Evolutionary conservation across 2,797 vertebrate species (phyloP), one percentile per base, ranked within the genome.

Genomic region (Scarus forsteni): DNA sequence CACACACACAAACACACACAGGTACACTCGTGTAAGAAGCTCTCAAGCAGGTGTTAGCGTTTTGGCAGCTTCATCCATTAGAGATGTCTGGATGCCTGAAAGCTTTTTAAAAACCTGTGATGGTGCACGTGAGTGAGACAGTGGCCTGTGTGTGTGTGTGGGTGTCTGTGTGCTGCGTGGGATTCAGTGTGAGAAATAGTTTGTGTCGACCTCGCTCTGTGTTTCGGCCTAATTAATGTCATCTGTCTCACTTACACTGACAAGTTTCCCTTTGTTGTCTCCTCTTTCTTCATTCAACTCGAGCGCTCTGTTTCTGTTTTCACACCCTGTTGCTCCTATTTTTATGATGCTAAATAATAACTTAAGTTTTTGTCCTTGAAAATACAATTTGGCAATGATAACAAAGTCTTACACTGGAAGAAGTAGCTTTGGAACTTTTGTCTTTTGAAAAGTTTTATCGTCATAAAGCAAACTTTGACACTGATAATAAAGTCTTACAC

Each of bases 141-240:
- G 14, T 3, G 36, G 52, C 45, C 8, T 67, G 9, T 73, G 54
- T 61, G 36, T 65, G 44, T 56, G 36, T 45, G 42, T 60, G 52
- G 40, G 64, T 35, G 2, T 48, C 14, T 45, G 14, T 45, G 27
- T 50, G 44, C 27, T 54, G 34, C 51, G 49, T 66, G 55, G 49
- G 43, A 67, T 35, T 66, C 64, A 40, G 8, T 73, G 58, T 62
- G 58, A 73, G 40, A 27, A 69, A 70, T 56, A 45, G 52, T 77
- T 70, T 64, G 50, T 51, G 77, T 80, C 73, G 83, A 7, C 66
- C 60, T 78, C 63, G 84, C 64, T 74, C 79, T 27, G 2, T 84
- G 60, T 76, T 77, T 70, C 54, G 16, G 57, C 71, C 78, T 91
- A 90, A 91, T 91, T 92, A 88, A 91, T 87, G 79, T 89, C 71